Evolutionary conservation across 2,888 invertebrate genomes (phyloP), one percentile per base, ranked within the genome.

Genomic region (Agrochola litura): DNA sequence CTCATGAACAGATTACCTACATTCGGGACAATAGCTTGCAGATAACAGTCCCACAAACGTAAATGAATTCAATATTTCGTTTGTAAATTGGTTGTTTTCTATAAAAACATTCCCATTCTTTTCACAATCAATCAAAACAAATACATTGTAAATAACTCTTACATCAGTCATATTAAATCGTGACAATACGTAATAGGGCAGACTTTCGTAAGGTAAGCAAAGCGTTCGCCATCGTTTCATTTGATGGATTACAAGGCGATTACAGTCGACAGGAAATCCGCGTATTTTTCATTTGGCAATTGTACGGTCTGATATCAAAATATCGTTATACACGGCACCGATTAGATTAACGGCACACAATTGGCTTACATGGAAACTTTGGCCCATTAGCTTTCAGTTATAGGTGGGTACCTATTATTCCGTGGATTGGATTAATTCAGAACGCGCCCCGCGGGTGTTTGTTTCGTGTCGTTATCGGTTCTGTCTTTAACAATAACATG

Each of bases 221-320:
- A 92, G 90, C 92, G 91, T 91, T 92, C 91, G 88, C 87, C 91
- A 91, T 92, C 92, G 93, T 95, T 94, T 92, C 91, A 88, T 91
- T 93, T 96, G 96, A 96, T 96, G 95, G 95, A 96, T 96, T 95
- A 96, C 94, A 93, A 86, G 86, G 91, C 94, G 95, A 95, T 96
- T 96, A 96, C 92, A 88, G 91, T 76, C 92, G 92, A 93, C 96
- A 94, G 96, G 95, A 96, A 95, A 95, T 95, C 95, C 93, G 93
- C 95, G 94, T 94, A 94, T 96, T 95, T 96, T 96, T 96, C 95
- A 95, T 96, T 95, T 94, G 95, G 94, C 96, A 95, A 95, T 95
- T 94, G 95, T 94, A 92, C 92, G 90, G 74, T 73, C 63, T 92
- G 92, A 92, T 95, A 95, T 95, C 93, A 94, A 94, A 95, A 95